A percentile compares a stretch with the other conserved stretches of the same genome.
phyloP scores from a whole-genome alignment of 2,797 vertebrate species.

The Poecilia wingei region DNA sequence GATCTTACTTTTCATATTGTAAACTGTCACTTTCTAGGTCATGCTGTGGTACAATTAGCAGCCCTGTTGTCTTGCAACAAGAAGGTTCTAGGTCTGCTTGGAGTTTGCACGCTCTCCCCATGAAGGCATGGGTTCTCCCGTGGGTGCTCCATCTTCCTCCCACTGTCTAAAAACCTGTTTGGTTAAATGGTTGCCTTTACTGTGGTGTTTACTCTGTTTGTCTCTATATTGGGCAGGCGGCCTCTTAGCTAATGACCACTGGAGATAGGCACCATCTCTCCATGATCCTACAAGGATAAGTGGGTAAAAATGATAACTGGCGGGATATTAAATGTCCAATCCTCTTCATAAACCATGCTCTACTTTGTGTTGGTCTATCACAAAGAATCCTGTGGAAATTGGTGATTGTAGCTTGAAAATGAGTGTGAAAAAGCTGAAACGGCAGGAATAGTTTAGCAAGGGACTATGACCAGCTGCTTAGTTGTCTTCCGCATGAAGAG shows the following conservation, averaged over 20 bases:
- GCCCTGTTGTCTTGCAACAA: background rate
- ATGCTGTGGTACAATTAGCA: background rate
- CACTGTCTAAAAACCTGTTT: background rate
- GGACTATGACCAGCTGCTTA: background rate
- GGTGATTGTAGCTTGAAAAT: background rate
- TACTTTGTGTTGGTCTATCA: background rate
- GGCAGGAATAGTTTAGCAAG: background rate
- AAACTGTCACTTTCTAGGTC: background rate
- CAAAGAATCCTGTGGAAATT: background rate
- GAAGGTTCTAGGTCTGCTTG: background rate
- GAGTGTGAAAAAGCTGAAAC: background rate
- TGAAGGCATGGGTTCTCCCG: background rate
- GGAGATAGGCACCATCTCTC: background rate
- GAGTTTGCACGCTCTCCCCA: background rate
- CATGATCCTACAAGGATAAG: background rate
- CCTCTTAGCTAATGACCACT: background rate
- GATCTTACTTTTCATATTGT: background rate
- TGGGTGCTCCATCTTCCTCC: background rate
- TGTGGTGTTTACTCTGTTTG: background rate
- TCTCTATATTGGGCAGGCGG: background rate
- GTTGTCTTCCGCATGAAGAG: constrained; percentile 3
- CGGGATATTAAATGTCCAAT: background rate
- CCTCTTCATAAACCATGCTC: background rate
- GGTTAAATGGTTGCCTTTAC: background rate
- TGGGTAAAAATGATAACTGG: too few species aligned